Percentiles rank a stretch among this genome's conserved stretches.
Conservation (phyloP, 1,140 invertebrate genomes). For the Ceratina calcarata region DNA sequence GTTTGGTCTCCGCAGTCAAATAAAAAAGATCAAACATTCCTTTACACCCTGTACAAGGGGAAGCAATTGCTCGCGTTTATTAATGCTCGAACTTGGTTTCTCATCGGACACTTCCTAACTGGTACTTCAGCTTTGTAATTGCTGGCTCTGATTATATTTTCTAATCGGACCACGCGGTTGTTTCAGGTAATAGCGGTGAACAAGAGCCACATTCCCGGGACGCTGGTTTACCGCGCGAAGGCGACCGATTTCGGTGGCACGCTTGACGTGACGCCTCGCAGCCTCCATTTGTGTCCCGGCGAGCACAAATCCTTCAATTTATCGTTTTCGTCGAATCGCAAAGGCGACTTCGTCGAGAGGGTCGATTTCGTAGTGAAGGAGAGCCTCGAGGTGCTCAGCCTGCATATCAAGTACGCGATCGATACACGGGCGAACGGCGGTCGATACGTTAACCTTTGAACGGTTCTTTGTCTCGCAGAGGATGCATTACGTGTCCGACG, state of each 20-base stretch:
- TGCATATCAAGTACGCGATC: slow-evolving; percentile 67
- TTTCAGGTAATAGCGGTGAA: slow-evolving; percentile 68
- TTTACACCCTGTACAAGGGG: too few species aligned
- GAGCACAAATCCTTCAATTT: slow-evolving; percentile 67
- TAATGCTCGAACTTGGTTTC: too few species aligned
- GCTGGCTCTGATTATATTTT: too few species aligned
- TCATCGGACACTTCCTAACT: too few species aligned
- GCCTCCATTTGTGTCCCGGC: slow-evolving; percentile 55
- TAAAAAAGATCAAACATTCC: too few species aligned
- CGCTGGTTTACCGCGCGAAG: slow-evolving; percentile 57
- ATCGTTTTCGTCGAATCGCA: slow-evolving; percentile 66
- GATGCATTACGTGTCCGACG: slow-evolving; percentile 75
- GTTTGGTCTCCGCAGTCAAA: too few species aligned
- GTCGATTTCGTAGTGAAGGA: slow-evolving; percentile 72
- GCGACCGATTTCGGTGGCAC: slow-evolving; percentile 63
- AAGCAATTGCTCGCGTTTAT: too few species aligned
- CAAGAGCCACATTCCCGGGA: slow-evolving; percentile 67
- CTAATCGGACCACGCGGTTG: not conserved
- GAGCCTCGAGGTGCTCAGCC: slow-evolving; percentile 67
- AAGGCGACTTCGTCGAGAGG: slow-evolving; percentile 70
- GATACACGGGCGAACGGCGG: not conserved
- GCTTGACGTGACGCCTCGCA: slow-evolving; percentile 58
- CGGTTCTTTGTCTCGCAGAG: slow-evolving; percentile 68
- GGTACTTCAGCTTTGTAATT: too few species aligned
- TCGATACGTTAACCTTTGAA: not conserved